phyloP scores from a whole-genome alignment of 2,113 vertebrate species.

The Callipepla californica region DNA sequence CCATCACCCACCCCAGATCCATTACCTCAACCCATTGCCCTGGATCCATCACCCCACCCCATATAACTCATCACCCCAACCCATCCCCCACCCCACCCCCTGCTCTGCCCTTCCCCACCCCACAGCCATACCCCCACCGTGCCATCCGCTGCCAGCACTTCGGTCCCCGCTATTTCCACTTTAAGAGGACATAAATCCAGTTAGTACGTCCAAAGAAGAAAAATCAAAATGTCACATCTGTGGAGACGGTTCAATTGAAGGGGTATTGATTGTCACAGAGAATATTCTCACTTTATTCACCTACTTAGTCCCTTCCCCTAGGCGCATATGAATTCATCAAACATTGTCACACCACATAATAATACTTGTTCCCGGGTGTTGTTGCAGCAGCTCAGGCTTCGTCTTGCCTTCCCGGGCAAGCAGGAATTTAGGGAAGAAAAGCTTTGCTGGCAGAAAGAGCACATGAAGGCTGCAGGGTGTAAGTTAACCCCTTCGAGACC shows the following conservation, averaged over 20 bases:
- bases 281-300: slow-evolving; percentile 80
- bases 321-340: slow-evolving; percentile 77
- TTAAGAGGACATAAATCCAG: slow-evolving; percentile 60
- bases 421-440: slow-evolving; percentile 30
- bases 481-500: neutral
- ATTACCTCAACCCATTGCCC: neutral
- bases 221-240: slow-evolving; percentile 82
- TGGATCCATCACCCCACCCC: fast-evolving
- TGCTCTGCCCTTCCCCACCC: neutral
- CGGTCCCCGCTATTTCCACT: neutral
- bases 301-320: slow-evolving; percentile 78
- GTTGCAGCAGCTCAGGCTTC: neutral
- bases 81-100: neutral
- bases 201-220: slow-evolving; percentile 55
- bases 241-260: slow-evolving; percentile 75
- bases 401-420: slow-evolving; percentile 3
- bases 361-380: slow-evolving; percentile 33
- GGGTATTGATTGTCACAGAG: slow-evolving; percentile 81
- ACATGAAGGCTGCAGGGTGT: neutral
- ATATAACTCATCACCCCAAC: neutral
- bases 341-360: slow-evolving; percentile 76
- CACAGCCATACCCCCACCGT: fast-evolving
- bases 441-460: neutral
- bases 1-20: too few species aligned
- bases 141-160: neutral